phyloP scores from a whole-genome alignment of 1,140 invertebrate genomes.

The Drosophila ogumai region DNA sequence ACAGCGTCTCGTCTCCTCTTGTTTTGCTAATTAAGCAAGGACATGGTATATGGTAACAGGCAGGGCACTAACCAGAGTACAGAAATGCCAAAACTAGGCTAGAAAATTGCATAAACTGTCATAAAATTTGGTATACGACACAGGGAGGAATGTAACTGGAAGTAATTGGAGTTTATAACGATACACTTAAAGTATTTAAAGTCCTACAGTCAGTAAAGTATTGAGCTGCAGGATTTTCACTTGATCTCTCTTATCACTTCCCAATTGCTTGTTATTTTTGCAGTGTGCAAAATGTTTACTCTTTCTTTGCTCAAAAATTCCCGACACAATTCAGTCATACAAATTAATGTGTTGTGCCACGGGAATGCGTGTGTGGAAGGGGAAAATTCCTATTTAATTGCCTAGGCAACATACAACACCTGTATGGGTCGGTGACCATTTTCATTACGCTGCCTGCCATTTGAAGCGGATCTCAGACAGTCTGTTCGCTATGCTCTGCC shows the following conservation, averaged over 20 bases:
- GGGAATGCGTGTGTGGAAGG: background rate
- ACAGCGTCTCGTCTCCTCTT: background rate
- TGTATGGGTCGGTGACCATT: constrained; percentile 42
- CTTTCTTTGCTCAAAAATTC: constrained; percentile 8
- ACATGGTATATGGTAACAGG: constrained; percentile 11
- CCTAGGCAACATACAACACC: constrained; percentile 39
- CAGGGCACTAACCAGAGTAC: constrained; percentile 10
- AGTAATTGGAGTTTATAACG: background rate
- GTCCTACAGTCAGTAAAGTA: background rate
- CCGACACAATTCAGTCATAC: constrained; percentile 32
- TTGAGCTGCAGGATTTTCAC: background rate
- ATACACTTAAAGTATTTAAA: background rate
- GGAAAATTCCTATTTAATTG: constrained; percentile 55
- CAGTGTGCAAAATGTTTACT: constrained; percentile 2
- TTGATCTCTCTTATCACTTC: background rate
- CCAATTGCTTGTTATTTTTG: background rate
- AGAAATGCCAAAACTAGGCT: constrained; percentile 30
- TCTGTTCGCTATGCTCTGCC: constrained; percentile 4
- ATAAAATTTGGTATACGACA: background rate
- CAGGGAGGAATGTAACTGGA: too few species aligned
- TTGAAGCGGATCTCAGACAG: constrained; percentile 31
- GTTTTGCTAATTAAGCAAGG: constrained; percentile 66
- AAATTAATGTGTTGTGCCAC: constrained; percentile 28
- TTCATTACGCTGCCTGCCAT: constrained; percentile 32
- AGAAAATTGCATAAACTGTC: constrained; percentile 8